These are phyloP conservation scores for Phylloscopus whistleri DNA, from an alignment of 2,113 vertebrate species.

Conservation along the genomic window DNA sequence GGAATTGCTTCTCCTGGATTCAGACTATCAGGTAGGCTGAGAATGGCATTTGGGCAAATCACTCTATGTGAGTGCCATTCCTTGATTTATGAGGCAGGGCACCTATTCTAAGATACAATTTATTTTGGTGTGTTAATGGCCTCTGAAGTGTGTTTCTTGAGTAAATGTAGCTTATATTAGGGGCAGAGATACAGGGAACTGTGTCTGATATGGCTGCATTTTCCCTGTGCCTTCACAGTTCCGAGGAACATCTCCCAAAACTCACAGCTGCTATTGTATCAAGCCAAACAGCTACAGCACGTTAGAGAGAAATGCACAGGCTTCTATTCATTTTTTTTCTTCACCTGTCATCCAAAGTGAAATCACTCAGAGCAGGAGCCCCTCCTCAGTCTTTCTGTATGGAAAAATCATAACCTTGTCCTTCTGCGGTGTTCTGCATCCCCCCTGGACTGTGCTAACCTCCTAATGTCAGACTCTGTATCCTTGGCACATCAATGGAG, in stretches of 20 bases:
- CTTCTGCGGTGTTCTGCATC: neutral
- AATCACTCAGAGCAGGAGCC: neutral
- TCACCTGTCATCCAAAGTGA: neutral
- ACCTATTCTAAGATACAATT: neutral
- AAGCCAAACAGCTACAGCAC: neutral
- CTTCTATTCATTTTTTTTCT: neutral
- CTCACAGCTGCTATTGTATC: neutral
- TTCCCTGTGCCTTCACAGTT: neutral
- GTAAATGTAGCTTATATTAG: neutral
- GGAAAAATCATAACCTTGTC: neutral
- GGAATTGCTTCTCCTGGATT: neutral
- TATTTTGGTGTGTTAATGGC: neutral
- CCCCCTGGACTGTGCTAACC: neutral
- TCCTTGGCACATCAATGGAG: neutral
- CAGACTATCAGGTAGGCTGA: neutral
- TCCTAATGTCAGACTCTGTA: neutral
- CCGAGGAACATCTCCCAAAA: neutral
- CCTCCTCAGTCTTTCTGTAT: neutral
- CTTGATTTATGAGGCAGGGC: neutral
- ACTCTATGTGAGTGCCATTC: neutral
- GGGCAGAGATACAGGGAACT: neutral
- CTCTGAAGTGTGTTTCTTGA: neutral
- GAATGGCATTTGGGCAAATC: neutral
- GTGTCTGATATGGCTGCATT: neutral
- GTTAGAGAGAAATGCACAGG: neutral